Percentiles rank a stretch among this genome's conserved stretches.
These are phyloP conservation scores for Corythornis cristatus DNA, from an alignment of 2,113 vertebrate species.

Conservation along the genomic window DNA sequence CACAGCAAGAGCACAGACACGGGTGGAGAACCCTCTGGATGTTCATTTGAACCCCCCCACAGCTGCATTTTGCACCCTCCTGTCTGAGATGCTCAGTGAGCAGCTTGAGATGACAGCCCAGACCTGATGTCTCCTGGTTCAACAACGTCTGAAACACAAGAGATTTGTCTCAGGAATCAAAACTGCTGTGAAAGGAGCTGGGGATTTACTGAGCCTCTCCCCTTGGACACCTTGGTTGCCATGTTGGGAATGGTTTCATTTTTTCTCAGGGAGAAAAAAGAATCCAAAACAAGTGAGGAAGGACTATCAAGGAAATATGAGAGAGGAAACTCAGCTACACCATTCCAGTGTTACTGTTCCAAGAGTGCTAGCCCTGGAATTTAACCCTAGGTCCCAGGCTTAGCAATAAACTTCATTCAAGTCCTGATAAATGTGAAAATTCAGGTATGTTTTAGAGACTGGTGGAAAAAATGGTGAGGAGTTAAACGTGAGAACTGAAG, in stretches of 20 bases:
- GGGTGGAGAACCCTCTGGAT: background rate
- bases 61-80: background rate
- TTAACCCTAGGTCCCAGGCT: background rate
- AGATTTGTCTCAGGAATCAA: fast-evolving
- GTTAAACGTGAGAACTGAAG: background rate
- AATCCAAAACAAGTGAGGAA: background rate
- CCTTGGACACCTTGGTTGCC: background rate
- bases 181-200: background rate
- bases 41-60: background rate
- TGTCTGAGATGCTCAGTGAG: background rate
- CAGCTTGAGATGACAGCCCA: background rate
- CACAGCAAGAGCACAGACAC: background rate
- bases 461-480: background rate
- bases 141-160: fast-evolving
- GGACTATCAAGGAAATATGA: background rate
- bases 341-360: background rate
- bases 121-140: background rate
- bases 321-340: background rate
- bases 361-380: background rate
- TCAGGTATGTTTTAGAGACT: background rate
- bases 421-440: background rate
- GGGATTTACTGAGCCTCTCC: background rate
- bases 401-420: background rate
- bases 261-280: background rate
- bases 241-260: background rate